Base-by-base conservation (phyloP, 2,113 vertebrate genomes). In the Lipophrys pholis region DNA sequence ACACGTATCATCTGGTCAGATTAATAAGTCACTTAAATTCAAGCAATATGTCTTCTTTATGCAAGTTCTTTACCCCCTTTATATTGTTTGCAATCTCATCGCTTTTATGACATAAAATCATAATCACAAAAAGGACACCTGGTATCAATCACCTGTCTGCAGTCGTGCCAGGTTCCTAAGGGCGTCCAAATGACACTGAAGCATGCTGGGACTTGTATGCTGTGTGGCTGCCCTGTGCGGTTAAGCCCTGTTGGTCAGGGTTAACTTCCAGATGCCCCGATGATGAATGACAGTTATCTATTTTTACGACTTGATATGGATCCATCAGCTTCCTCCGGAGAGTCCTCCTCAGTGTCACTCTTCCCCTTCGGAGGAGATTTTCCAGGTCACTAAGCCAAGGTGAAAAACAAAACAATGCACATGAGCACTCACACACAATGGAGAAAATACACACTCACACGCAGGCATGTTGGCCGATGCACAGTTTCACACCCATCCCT, bases 271-370 rank as follows among this genome's bases (percentile, higher is more conserved):
- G 71, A 69, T 76, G 17, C 68, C 75, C 72, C 35, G 55, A 84
- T 92, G 91, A 91, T 76, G 72, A 90, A 76, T 90, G 91, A 86
- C 86, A 86, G 85, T 89, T 88, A 90, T 89, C 89, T 89, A 65
- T 83, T 93, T 91, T 89, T 76, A 85, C 71, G 51, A 80, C 80
- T 76, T 83, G 72, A 84, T 88, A 84, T 78, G 85, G 91, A 90
- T 89, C 86, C 87, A 78, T 77, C 73, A 77, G 67, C 76, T 72
- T 76, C 82, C 84, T 83, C 80, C 35, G 39, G 69, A 81, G 81
- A 76, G 78, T 30, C 57, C 59, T 68, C 43, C 76, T 65, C 46
- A 52, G 69, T 71, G 8, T 53, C 79, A 72, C 68, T 14, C 54
- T 58, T 49, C 66, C 21, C 68, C 77, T 86, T 86, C 83, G 75